Evolutionary conservation across 2,113 vertebrate species (phyloP).

Genomic region (Beaufortia kweichowensis): DNA sequence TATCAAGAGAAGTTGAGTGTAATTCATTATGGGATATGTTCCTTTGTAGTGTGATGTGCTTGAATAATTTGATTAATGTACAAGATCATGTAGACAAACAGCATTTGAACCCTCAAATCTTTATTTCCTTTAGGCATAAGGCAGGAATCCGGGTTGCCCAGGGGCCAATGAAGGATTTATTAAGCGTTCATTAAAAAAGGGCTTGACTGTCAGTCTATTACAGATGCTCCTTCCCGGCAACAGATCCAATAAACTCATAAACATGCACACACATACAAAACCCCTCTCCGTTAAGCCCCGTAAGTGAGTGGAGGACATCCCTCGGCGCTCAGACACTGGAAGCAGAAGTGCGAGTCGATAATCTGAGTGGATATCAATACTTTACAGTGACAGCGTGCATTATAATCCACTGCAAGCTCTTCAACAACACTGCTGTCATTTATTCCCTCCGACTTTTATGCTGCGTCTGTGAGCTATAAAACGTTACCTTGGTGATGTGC

Average conservation of each 20-base stretch:
- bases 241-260: not conserved
- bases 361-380: conserved; percentile 3
- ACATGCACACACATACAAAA: not conserved
- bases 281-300: not conserved
- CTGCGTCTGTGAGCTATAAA: too few relatives aligned
- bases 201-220: conserved; percentile 30
- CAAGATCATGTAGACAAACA: too few relatives aligned
- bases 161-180: conserved; percentile 1
- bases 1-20: too few relatives aligned
- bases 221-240: conserved; percentile 17
- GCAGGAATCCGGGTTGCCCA: not conserved
- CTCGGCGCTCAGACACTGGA: not conserved
- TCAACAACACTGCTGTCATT: not conserved
- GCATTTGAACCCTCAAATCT: too few relatives aligned
- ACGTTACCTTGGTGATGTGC: too few relatives aligned
- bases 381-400: not conserved
- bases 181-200: conserved; percentile 6
- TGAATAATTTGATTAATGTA: too few relatives aligned
- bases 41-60: too few relatives aligned
- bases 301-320: not conserved
- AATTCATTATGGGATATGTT: too few relatives aligned
- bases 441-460: too few relatives aligned
- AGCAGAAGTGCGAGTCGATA: not conserved
- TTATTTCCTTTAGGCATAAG: not conserved
- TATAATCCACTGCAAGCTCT: not conserved